Percentiles rank a stretch among this genome's conserved stretches.
Conservation (phyloP, 1,140 invertebrate genomes). For the Argopecten irradians region DNA sequence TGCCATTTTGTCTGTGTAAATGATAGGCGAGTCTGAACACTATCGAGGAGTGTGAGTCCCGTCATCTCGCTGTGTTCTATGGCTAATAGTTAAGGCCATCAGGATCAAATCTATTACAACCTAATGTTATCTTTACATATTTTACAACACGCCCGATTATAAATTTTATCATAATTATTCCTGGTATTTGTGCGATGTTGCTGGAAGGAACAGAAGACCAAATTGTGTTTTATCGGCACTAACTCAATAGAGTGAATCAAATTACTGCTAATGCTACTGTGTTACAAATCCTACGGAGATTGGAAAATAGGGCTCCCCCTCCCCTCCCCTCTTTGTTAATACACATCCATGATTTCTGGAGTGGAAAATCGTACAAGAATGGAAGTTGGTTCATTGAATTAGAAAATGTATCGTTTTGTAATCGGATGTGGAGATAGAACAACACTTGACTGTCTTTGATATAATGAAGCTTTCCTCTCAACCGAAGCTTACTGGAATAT, state of each 20-base stretch:
- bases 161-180: constrained; percentile 16
- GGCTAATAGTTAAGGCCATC: not conserved
- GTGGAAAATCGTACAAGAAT: constrained; percentile 1
- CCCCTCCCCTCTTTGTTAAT: not conserved
- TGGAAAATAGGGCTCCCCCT: not conserved
- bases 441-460: constrained; percentile 1
- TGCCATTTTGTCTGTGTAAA: not conserved
- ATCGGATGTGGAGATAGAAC: not conserved
- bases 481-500: not conserved
- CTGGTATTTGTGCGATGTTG: not conserved
- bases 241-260: not conserved
- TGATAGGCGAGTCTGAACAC: not conserved
- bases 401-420: not conserved
- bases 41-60: not conserved
- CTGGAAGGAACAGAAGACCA: not conserved
- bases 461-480: not conserved
- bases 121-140: constrained; percentile 12
- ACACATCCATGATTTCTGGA: not conserved
- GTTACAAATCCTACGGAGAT: not conserved
- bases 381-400: not conserved
- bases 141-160: constrained; percentile 14
- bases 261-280: not conserved
- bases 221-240: constrained; percentile 17
- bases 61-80: not conserved
- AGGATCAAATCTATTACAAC: not conserved